Base-by-base conservation (phyloP, 2,113 vertebrate species). In the Anhinga anhinga region DNA sequence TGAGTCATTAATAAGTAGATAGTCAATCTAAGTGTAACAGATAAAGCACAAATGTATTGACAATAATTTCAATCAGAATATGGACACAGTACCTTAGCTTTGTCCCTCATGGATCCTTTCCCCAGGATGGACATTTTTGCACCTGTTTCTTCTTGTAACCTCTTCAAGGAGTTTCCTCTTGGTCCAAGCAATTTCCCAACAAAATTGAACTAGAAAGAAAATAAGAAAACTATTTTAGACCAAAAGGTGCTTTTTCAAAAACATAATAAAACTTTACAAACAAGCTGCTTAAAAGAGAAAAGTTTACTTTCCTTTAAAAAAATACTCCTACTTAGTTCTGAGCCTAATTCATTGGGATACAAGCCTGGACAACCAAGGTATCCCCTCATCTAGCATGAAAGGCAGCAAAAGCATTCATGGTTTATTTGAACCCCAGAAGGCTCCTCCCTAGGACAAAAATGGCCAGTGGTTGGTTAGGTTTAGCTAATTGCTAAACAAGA, bases 51-150 rank as follows among this genome's bases (percentile, higher is more conserved):
- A 26, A 38, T 4, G 20, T 70, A 69, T 93, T 4, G 5, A 80
- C 26, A 62, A 12, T 59, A 92, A 79, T 15, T 74, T 84, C 80
- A 88, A 73, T 20, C n/a, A 89, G 81, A 96, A 90, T 65, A 18
- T 67, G 88, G 55, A 72, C 34, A 95, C 79, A 38, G 52, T 99
- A 99, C 99, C 99, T 99, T 99, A 88, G 98, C 98, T 99, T 99
- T 99, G 97, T 99, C 99, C 95, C 99, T 99, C 99, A 99, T 99
- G 92, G 99, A 99, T 94, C 99, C 99, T 98, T 99, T 99, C 65
- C 99, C 99, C 50, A 99, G 98, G 97, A 99, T 99, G 94, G 99
- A 99, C 99, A 99, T 99, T 98, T 99, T 99, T 97, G 99, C 99
- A 93, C 99, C 99, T 34, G 99, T 99, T 98, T 99, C 99, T 97